phyloP scores from a whole-genome alignment of 2,113 vertebrate genomes.

The Pterocles burchelli region DNA sequence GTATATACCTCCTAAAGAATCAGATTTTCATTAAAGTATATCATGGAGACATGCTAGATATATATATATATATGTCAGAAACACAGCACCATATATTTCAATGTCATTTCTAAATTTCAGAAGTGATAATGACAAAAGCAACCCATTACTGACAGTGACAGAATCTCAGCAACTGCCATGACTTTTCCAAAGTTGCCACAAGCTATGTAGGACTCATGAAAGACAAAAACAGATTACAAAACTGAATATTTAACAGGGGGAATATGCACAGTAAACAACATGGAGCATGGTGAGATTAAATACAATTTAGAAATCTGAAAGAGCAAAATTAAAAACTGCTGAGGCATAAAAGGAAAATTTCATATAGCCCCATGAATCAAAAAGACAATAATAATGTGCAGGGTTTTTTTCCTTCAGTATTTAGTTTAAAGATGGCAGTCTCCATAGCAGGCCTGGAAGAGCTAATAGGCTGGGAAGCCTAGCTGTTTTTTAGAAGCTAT shows the following conservation, averaged over 20 bases:
- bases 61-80: neutral
- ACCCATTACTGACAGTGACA: neutral
- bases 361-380: slow-evolving; percentile 38
- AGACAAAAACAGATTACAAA: slow-evolving; percentile 19
- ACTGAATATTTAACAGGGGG: slow-evolving; percentile 14
- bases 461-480: neutral
- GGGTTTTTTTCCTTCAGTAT: fast-evolving
- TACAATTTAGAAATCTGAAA: slow-evolving; percentile 66
- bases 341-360: slow-evolving; percentile 65
- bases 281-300: slow-evolving; percentile 48
- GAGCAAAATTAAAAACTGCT: slow-evolving; percentile 73
- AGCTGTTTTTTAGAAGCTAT: neutral
- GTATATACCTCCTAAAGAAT: neutral
- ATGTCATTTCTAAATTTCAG: neutral
- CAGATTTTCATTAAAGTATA: neutral
- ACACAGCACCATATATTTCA: neutral
- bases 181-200: neutral
- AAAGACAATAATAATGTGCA: neutral
- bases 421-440: neutral
- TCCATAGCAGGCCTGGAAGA: neutral
- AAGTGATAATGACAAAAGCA: neutral
- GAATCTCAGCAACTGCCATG: neutral
- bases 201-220: neutral
- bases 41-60: neutral
- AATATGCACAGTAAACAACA: slow-evolving; percentile 54